These are phyloP conservation scores for Dendronephthya gigantea DNA, from an alignment of 64 coral and sea anemone species.

Conservation along the genomic window DNA sequence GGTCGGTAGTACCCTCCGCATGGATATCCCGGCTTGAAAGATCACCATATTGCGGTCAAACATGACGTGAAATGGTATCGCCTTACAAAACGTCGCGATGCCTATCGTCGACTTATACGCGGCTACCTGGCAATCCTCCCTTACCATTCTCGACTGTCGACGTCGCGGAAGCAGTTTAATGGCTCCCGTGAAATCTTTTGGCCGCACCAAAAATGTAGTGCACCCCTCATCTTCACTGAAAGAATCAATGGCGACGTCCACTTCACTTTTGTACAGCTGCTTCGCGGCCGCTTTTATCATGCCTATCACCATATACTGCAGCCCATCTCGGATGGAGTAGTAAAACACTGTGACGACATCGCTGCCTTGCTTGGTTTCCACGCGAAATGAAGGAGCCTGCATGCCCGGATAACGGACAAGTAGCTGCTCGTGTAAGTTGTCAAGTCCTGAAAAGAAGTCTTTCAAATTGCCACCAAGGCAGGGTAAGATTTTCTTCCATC, in stretches of 20 bases:
- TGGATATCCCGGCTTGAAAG: constrained; percentile 78
- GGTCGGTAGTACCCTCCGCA: constrained; percentile 59
- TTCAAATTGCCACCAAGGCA: constrained; percentile 70
- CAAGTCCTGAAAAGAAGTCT: constrained; percentile 78
- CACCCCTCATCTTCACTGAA: constrained; percentile 53
- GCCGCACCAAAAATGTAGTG: constrained; percentile 50
- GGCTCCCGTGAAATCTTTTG: constrained; percentile 27
- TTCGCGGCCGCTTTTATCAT: constrained; percentile 72
- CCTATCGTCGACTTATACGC: constrained; percentile 58
- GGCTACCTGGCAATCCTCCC: constrained; percentile 56
- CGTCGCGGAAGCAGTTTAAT: constrained; percentile 27
- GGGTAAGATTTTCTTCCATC: constrained; percentile 62
- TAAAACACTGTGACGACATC: constrained; percentile 56
- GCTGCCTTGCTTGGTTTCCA: constrained; percentile 50
- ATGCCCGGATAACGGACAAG: constrained; percentile 75
- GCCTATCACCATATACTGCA: constrained; percentile 79
- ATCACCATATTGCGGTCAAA: constrained; percentile 88
- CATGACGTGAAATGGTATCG: constrained; percentile 84
- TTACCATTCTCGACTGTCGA: constrained; percentile 37
- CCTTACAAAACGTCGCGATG: constrained; percentile 73
- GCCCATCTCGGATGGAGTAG: constrained; percentile 66
- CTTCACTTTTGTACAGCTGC: constrained; percentile 45
- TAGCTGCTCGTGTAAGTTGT: constrained; percentile 82
- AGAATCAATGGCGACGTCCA: constrained; percentile 48
- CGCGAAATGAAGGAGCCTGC: constrained; percentile 73